A percentile compares a stretch with the other conserved stretches of the same genome.
phyloP scores from a whole-genome alignment of 1,140 invertebrate species.

The Leptinotarsa texana region DNA sequence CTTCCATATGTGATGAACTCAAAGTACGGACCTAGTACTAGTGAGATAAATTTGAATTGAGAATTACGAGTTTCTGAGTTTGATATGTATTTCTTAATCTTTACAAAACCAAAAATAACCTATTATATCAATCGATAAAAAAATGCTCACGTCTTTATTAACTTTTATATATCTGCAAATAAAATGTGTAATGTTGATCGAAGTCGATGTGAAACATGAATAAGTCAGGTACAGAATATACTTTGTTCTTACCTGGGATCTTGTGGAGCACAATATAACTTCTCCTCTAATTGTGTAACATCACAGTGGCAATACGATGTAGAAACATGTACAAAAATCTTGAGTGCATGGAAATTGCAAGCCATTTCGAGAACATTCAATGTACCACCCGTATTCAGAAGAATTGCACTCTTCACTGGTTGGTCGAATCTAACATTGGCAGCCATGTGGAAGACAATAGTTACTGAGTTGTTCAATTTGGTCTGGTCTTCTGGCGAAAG shows the following conservation, averaged over 20 bases:
- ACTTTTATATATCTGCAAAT: neutral
- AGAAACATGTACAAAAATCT: conserved; percentile 74
- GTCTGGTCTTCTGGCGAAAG: conserved; percentile 62
- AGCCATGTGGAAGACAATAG: conserved; percentile 78
- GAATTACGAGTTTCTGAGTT: too few species aligned
- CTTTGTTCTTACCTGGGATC: conserved; percentile 65
- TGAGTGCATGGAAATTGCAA: conserved; percentile 41
- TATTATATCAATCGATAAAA: too few species aligned
- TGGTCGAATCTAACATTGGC: conserved; percentile 70
- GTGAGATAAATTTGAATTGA: too few species aligned
- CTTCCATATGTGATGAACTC: too few species aligned
- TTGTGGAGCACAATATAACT: conserved; percentile 67
- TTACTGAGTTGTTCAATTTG: conserved; percentile 63
- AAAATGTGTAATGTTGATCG: neutral
- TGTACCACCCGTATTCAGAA: conserved; percentile 59
- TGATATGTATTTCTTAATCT: too few species aligned
- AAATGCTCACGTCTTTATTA: neutral
- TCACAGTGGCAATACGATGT: conserved; percentile 83
- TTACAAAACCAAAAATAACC: too few species aligned
- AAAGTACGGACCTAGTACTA: too few species aligned
- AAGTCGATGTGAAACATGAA: neutral
- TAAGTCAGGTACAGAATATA: neutral
- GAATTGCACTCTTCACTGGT: conserved; percentile 58
- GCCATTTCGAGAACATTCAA: conserved; percentile 56
- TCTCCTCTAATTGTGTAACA: conserved; percentile 69